Evolutionary conservation across 2,113 vertebrate species (phyloP), one percentile per base, ranked within the genome.

Genomic region (Fregetta grallaria): DNA sequence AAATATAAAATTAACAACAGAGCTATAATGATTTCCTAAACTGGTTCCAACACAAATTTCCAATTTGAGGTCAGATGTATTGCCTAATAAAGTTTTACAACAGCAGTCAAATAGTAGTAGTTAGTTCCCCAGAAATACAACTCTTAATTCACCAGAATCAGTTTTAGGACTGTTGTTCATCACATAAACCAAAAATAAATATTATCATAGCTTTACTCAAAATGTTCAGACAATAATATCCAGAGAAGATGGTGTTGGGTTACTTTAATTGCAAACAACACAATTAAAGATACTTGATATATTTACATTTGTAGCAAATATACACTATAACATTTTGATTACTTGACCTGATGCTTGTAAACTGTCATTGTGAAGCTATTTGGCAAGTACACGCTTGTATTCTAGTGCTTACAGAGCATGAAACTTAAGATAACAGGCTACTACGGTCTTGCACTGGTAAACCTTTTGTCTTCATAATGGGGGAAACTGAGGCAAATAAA

Each of bases 1-100:
- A 99, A 98, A 99, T 99, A 99, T 99, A 99, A 99, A 99, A 99
- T 99, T 99, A 99, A 99, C 99, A 99, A 97, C 99, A 99, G 98
- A 98, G 97, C 98, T 98, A 96, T 98, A 98, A 99, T 98, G 98
- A 98, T 98, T 98, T 98, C 97, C 97, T 98, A 98, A 97, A 97
- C 98, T 92, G 95, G 97, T 98, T 99, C 98, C 98, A 98, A 98
- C 98, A 99, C 98, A 98, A 98, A 99, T 99, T 98, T 99, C 98
- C 98, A 99, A 98, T 99, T 98, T 99, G 98, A 99, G 99, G 98
- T 99, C 98, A 99, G 98, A 98, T 98, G 98, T 98, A 99, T 96
- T 98, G 96, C 98, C 98, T 98, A 98, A 99, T 99, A 99, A 99
- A 99, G 98, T 97, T 99, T 99, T 99, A 99, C 98, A 99, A 96